These are phyloP conservation scores for Aquatica leii DNA, from an alignment of 2,888 invertebrate genomes.

Conservation along the genomic window DNA sequence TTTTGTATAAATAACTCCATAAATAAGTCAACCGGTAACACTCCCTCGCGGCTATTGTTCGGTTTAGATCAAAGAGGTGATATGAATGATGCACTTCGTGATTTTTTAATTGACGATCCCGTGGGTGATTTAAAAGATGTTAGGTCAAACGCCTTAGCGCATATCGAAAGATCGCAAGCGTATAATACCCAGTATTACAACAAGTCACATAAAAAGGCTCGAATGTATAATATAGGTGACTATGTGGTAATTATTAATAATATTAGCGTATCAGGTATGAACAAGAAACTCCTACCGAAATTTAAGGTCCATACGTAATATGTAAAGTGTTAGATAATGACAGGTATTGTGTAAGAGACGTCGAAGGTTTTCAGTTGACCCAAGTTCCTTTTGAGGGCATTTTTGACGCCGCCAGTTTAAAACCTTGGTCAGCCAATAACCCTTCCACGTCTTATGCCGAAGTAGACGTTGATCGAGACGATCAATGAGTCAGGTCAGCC, in stretches of 20 bases:
- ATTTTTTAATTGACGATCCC: not conserved
- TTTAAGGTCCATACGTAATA: slow-evolving; percentile 40
- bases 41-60: slow-evolving; percentile 29
- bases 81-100: not conserved
- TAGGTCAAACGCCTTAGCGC: slow-evolving; percentile 23
- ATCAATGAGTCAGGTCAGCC: not conserved
- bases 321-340: slow-evolving; percentile 40
- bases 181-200: slow-evolving; percentile 30
- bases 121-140: slow-evolving; percentile 12
- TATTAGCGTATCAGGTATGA: not conserved
- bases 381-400: slow-evolving; percentile 24
- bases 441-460: not conserved
- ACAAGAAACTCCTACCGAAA: slow-evolving; percentile 32
- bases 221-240: slow-evolving; percentile 33
- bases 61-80: slow-evolving; percentile 27
- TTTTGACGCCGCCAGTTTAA: not conserved
- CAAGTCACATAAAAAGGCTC: slow-evolving; percentile 28
- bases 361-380: slow-evolving; percentile 37
- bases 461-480: not conserved
- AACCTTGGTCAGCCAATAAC: not conserved
- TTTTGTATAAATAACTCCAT: slow-evolving; percentile 21
- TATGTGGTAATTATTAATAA: slow-evolving; percentile 14
- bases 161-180: slow-evolving; percentile 32
- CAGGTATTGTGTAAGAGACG: slow-evolving; percentile 40
- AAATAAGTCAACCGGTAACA: slow-evolving; percentile 21